phyloP scores from a whole-genome alignment of 2,797 vertebrate species.

The Okamejei kenojei region DNA sequence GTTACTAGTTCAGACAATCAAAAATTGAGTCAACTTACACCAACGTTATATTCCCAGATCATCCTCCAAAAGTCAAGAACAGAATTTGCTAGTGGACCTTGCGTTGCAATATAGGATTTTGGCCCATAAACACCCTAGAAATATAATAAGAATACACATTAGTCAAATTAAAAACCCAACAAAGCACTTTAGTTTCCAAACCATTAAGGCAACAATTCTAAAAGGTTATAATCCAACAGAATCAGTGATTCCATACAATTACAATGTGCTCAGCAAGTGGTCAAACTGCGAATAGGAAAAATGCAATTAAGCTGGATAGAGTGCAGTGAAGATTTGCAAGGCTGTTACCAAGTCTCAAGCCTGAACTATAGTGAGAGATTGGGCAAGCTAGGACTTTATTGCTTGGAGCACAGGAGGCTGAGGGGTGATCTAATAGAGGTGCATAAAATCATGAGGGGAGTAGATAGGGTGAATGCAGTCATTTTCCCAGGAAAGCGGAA shows the following conservation, averaged over 20 bases:
- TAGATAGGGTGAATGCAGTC: no score
- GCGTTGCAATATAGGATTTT: constrained; percentile 90
- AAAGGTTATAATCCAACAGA: not conserved
- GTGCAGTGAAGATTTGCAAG: no score
- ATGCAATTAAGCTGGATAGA: no score
- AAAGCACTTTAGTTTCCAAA: not conserved
- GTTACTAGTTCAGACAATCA: not conserved
- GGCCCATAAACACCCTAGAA: constrained; percentile 82
- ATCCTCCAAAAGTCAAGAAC: constrained; percentile 98
- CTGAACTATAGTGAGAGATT: no score
- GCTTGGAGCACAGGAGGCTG: no score
- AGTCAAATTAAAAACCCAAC: not conserved
- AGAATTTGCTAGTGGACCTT: constrained; percentile 88
- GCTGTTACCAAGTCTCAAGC: no score
- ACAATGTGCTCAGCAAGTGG: not conserved
- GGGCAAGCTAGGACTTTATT: no score
- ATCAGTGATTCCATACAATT: not conserved
- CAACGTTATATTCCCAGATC: constrained; percentile 92
- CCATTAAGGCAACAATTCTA: not conserved
- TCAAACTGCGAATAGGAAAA: no score
- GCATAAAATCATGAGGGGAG: no score
- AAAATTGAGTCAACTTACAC: constrained; percentile 64
- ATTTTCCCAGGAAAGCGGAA: no score
- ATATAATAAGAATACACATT: not conserved
- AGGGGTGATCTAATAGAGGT: no score